Evolutionary conservation across 92 coral and sea anemone genomes (phyloP), one percentile per base, ranked within the genome.

Genomic region (Epizoanthus ramosus): DNA sequence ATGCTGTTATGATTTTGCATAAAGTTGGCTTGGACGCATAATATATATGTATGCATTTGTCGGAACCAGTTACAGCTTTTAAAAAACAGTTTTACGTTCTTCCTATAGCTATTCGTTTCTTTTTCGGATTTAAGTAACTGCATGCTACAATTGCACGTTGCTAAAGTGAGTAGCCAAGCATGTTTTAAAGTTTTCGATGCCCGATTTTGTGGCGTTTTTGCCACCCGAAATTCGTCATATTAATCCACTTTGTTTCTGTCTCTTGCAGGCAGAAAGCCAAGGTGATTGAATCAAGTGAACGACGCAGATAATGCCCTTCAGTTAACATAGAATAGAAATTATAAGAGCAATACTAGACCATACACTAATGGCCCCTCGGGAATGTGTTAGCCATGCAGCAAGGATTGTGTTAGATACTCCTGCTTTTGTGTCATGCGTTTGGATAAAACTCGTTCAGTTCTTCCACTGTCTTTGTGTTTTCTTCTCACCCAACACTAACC

Each of bases 201-300:
- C 37, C 19, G 50, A 37, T 18, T 60, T 45, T 63, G 57, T 77
- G 31, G 57, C 50, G 17, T 37, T 39, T 33, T 9, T 60, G 82
- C 25, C 57, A 39, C 41, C 43, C 82, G 43, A 77, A 77, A 43
- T 22, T 41, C 57, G 57, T 18, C 59, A 60, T 73, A 92, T 93
- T 95, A 92, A 95, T 95, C 98, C 98, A 90, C 98, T 92, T 85
- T 93, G 98, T 95, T 77, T 95, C 98, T 93, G 95, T 93, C 96
- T 95, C 96, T 95, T 95, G 89, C 94, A 95, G 98, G 98, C 98
- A 92, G 98, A 95, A 86, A 94, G 94, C 91, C 93, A 91, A 77
- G 82, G 71, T 75, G 90, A 81, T 81, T 65, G 87, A 81, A 47
- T 73, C 74, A 60, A 72, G 77, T 58, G 52, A 73, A 19, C 35